Evolutionary conservation across 1,140 invertebrate species (phyloP).

Genomic region (Aphidius ervi): DNA sequence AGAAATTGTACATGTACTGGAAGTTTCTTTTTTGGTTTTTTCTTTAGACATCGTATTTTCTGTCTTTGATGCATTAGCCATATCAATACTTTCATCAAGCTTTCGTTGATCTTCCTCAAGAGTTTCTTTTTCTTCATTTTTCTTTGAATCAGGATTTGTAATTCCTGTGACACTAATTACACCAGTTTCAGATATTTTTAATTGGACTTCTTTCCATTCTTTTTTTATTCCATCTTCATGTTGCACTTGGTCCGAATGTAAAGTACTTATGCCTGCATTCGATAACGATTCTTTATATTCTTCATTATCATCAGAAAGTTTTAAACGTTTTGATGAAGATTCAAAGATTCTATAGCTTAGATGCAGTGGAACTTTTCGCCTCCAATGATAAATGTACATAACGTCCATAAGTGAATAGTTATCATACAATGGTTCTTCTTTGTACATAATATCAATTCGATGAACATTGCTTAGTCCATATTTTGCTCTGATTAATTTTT

Average conservation of each 20-base stretch:
- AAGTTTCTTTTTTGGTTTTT: not conserved
- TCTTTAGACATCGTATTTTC: not conserved
- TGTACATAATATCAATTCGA: constrained; percentile 61
- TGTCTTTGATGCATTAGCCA: not conserved
- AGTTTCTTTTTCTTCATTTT: constrained; percentile 25
- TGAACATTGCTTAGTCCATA: constrained; percentile 58
- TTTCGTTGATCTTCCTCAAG: constrained; percentile 9
- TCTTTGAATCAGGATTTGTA: constrained; percentile 45
- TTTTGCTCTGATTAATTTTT: constrained; percentile 69
- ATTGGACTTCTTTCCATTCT: constrained; percentile 65
- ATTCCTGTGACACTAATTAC: constrained; percentile 64
- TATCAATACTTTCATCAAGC: constrained; percentile 2
- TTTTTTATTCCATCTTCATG: constrained; percentile 34
- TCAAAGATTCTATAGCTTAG: constrained; percentile 63
- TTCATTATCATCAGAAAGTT: constrained; percentile 47
- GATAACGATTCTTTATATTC: constrained; percentile 44
- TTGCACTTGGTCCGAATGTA: constrained; percentile 27
- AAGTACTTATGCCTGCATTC: constrained; percentile 39
- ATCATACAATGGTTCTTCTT: constrained; percentile 63
- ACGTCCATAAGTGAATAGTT: constrained; percentile 73
- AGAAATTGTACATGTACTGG: not conserved
- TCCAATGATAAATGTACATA: constrained; percentile 77
- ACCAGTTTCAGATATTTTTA: constrained; percentile 67
- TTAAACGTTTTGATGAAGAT: constrained; percentile 52
- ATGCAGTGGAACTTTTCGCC: constrained; percentile 60